These are phyloP conservation scores for Hofmannophila pseudospretella DNA, from an alignment of 2,888 invertebrate species.

Conservation along the genomic window DNA sequence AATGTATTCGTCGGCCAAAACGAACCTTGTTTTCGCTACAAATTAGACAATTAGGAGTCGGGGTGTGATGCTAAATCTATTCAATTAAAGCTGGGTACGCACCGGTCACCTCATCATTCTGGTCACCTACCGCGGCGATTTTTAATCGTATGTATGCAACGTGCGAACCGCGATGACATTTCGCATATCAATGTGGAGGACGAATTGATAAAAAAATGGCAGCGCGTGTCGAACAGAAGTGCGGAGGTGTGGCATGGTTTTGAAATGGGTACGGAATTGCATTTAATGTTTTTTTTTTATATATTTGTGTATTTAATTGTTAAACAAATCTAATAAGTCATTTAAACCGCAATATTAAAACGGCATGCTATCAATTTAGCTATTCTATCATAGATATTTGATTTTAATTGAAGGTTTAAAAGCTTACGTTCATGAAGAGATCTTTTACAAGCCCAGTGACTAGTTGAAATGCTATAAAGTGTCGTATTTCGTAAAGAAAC, in stretches of 20 bases:
- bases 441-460: no score
- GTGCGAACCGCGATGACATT: constrained; percentile 64
- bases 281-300: no score
- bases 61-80: constrained; percentile 63
- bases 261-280: constrained; percentile 23
- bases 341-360: no score
- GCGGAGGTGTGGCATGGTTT: constrained; percentile 39
- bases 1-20: constrained; percentile 63
- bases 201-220: constrained; percentile 66
- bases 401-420: no score
- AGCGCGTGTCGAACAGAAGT: constrained; percentile 51
- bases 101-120: constrained; percentile 27
- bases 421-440: no score
- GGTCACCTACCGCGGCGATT: constrained; percentile 74
- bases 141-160: constrained; percentile 75
- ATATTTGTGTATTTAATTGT: neutral
- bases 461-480: no score
- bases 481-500: no score
- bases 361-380: no score
- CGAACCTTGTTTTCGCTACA: constrained; percentile 70
- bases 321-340: no score
- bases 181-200: constrained; percentile 71
- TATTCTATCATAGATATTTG: no score
- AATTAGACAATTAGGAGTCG: constrained; percentile 76
- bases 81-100: constrained; percentile 71